phyloP scores from a whole-genome alignment of 2,888 invertebrate species.

The Morpho helenor region DNA sequence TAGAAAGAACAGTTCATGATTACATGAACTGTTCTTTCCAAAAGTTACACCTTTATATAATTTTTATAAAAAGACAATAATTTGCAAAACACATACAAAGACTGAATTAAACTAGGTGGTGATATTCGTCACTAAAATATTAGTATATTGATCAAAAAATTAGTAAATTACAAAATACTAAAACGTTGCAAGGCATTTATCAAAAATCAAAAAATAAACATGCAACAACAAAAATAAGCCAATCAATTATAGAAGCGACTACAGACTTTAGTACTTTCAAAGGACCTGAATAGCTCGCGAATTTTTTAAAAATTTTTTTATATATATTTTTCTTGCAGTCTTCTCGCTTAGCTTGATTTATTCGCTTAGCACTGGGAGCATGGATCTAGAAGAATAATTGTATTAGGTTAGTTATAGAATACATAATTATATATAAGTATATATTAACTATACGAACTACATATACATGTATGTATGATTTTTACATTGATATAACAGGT shows the following conservation, averaged over 20 bases:
- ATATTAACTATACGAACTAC: constrained; percentile 6
- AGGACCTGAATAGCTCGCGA: constrained; percentile 62
- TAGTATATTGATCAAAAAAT: too few species aligned
- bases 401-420: constrained; percentile 9
- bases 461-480: constrained; percentile 33
- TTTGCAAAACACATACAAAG: too few species aligned
- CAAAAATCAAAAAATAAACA: constrained; percentile 5
- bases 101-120: too few species aligned
- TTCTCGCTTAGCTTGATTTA: constrained; percentile 78
- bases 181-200: too few species aligned
- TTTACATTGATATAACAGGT: background rate
- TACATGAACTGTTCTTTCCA: too few species aligned
- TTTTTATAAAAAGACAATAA: too few species aligned
- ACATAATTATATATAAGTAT: constrained; percentile 14
- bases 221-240: constrained; percentile 20
- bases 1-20: too few species aligned
- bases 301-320: constrained; percentile 41
- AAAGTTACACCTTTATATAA: too few species aligned
- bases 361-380: constrained; percentile 90
- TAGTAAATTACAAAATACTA: too few species aligned
- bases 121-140: too few species aligned
- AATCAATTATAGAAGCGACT: constrained; percentile 37
- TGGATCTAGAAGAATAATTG: constrained; percentile 81
- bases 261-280: constrained; percentile 58
- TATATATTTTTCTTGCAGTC: constrained; percentile 67